These are phyloP conservation scores for Neodiprion lecontei DNA, from an alignment of 1,140 invertebrate species.

Conservation along the genomic window DNA sequence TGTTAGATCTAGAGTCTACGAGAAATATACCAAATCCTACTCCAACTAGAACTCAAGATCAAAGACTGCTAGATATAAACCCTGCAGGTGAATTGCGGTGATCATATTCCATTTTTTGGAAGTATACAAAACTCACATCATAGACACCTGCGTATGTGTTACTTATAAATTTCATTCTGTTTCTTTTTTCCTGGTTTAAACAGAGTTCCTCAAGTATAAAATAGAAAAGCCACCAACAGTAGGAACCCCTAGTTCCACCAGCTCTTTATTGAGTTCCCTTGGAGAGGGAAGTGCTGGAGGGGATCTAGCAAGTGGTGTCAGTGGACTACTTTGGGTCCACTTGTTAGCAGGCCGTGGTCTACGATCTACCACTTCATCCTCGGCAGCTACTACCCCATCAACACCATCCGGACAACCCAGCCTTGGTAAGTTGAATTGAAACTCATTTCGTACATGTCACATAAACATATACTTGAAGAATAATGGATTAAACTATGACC, in stretches of 20 bases:
- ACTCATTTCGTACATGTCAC: not conserved
- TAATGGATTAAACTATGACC: not conserved
- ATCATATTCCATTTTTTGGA: not conserved
- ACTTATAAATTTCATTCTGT: constrained; percentile 18
- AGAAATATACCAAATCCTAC: constrained; percentile 74
- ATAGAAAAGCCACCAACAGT: constrained; percentile 77
- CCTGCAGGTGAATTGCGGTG: constrained; percentile 69
- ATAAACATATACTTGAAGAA: not conserved
- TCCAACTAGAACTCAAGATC: constrained; percentile 70
- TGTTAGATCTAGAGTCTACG: constrained; percentile 70
- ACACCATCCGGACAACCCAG: constrained; percentile 66
- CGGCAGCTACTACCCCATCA: constrained; percentile 69
- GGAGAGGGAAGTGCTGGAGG: constrained; percentile 48
- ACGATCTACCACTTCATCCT: constrained; percentile 76
- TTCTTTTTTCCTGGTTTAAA: constrained; percentile 18
- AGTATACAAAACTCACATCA: not conserved
- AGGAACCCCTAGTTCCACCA: constrained; percentile 60
- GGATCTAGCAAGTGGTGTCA: constrained; percentile 72
- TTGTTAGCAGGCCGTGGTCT: constrained; percentile 88
- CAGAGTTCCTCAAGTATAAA: constrained; percentile 92
- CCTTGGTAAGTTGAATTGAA: constrained; percentile 43
- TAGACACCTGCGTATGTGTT: not conserved
- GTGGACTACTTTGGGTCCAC: constrained; percentile 91
- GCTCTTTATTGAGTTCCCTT: constrained; percentile 56
- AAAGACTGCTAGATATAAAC: constrained; percentile 84